Conservation (phyloP, 2,888 invertebrate genomes). For the Cataglyphis altisquamis region DNA sequence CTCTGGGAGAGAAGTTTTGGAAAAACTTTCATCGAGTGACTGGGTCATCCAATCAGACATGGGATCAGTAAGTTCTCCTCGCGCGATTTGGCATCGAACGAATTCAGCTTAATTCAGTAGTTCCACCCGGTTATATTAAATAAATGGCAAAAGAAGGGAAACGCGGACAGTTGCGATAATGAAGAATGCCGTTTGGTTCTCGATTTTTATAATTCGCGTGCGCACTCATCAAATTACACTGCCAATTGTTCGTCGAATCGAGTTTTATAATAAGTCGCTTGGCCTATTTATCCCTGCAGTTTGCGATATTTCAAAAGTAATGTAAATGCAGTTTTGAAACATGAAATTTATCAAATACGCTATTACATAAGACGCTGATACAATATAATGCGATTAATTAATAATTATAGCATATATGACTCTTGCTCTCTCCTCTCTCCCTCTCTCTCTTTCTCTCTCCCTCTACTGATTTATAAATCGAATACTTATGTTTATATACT, state of each 20-base stretch:
- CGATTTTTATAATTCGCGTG: constrained; percentile 33
- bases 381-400: not conserved
- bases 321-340: not conserved
- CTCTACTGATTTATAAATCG: not conserved
- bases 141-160: constrained; percentile 25
- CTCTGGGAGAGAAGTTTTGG: constrained; percentile 7
- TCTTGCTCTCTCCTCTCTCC: too few relatives aligned
- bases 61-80: constrained; percentile 40
- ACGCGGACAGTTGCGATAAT: not conserved
- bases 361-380: not conserved
- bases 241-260: not conserved
- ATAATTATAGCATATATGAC: too few relatives aligned
- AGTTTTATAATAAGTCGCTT: not conserved
- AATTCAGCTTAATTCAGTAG: constrained; percentile 37
- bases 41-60: constrained; percentile 51
- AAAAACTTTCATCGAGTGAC: constrained; percentile 38
- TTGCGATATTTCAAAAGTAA: not conserved
- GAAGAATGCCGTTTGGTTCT: constrained; percentile 9
- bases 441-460: too few relatives aligned
- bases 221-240: not conserved
- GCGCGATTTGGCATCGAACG: constrained; percentile 45
- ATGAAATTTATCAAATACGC: not conserved
- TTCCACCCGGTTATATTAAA: constrained; percentile 27
- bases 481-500: not conserved
- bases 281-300: not conserved